Conservation (phyloP, 2,797 vertebrate species). For the Phoxinus dragarum region DNA sequence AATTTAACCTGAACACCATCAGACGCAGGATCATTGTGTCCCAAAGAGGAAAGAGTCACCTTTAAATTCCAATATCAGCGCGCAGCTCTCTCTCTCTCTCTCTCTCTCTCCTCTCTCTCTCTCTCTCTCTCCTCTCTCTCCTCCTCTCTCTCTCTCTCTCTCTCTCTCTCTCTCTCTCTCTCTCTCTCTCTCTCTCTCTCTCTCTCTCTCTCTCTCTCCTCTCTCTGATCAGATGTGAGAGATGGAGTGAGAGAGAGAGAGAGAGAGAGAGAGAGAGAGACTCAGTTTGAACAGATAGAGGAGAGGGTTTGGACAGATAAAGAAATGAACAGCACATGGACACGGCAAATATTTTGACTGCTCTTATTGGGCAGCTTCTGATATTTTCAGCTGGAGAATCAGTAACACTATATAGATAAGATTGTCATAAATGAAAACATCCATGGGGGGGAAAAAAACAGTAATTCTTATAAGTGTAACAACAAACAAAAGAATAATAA, state of each 20-base stretch:
- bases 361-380: neutral
- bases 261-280: neutral
- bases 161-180: too few species aligned
- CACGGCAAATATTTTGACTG: neutral
- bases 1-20: conserved; percentile 38
- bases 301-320: neutral
- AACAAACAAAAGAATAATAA: neutral
- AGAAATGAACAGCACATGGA: neutral
- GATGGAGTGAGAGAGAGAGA: neutral
- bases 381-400: conserved; percentile 17
- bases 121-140: too few species aligned
- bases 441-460: neutral
- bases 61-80: conserved; percentile 17
- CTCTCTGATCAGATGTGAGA: neutral
- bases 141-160: too few species aligned
- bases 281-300: neutral
- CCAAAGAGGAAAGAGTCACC: conserved; percentile 24
- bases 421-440: neutral
- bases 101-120: too few species aligned
- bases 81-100: conserved; percentile 5
- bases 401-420: neutral
- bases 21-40: conserved; percentile 18
- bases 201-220: too few species aligned
- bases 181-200: too few species aligned
- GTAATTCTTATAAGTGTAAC: neutral